Evolutionary conservation across 1,140 invertebrate genomes (phyloP).

Genomic region (Drosophila micromelanica): DNA sequence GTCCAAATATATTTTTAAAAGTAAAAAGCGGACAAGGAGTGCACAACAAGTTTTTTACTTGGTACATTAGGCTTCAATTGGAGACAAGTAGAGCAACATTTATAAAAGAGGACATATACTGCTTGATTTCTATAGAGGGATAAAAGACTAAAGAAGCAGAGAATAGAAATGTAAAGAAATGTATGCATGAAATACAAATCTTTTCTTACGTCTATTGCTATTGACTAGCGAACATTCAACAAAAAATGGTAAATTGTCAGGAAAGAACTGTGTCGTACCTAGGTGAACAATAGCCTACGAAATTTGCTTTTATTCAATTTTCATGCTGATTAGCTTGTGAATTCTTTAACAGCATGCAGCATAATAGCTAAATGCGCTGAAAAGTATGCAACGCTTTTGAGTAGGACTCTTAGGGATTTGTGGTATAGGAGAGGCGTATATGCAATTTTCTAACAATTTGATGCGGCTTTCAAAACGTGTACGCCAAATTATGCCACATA

Average conservation of each 20-base stretch:
- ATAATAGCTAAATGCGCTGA: background rate
- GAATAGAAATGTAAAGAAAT: background rate
- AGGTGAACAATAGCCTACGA: background rate
- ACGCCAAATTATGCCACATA: slow-evolving; percentile 70
- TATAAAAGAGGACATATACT: background rate
- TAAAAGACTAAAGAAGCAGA: too few species aligned
- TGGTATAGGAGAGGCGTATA: slow-evolving; percentile 12
- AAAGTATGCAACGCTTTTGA: slow-evolving; percentile 20
- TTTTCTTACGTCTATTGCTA: background rate
- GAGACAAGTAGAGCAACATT: background rate
- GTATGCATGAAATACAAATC: background rate
- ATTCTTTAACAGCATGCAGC: background rate
- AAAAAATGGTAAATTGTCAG: background rate
- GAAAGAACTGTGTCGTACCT: background rate
- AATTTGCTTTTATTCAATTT: slow-evolving; percentile 2
- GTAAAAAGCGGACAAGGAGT: too few species aligned
- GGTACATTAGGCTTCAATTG: background rate
- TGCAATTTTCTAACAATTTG: slow-evolving; percentile 68
- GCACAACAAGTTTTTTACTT: too few species aligned
- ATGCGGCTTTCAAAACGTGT: slow-evolving; percentile 50
- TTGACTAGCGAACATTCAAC: too few species aligned
- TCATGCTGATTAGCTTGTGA: background rate
- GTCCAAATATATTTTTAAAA: background rate
- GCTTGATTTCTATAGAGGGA: too few species aligned
- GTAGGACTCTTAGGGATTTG: background rate